These are phyloP conservation scores for Champsocephalus gunnari DNA, from an alignment of 2,797 vertebrate genomes.

Conservation along the genomic window DNA sequence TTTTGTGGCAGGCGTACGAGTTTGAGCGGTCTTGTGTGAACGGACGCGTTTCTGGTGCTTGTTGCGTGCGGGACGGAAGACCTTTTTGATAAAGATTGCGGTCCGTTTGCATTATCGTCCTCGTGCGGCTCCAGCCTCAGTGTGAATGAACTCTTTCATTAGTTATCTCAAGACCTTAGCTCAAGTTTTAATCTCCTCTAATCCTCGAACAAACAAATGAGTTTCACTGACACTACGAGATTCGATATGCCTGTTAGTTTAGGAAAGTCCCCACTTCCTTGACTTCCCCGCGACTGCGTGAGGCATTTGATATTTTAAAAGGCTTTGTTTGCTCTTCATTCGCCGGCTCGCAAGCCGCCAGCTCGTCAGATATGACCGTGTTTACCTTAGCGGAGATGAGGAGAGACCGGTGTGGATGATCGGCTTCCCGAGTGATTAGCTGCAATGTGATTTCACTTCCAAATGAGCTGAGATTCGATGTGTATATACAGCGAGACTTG, in stretches of 20 bases:
- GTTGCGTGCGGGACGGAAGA: no score
- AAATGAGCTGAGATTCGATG: constrained; percentile 53
- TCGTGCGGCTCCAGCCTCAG: not conserved
- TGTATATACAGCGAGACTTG: constrained; percentile 36
- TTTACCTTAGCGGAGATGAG: constrained; percentile 55
- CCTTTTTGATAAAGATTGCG: no score
- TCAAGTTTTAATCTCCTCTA: constrained; percentile 38
- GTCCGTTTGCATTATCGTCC: no score
- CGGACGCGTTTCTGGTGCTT: no score
- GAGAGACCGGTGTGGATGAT: constrained; percentile 41
- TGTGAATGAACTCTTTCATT: constrained; percentile 24
- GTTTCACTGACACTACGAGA: constrained; percentile 20
- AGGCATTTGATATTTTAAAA: constrained; percentile 17
- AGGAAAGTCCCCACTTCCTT: constrained; percentile 12
- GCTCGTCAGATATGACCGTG: constrained; percentile 46
- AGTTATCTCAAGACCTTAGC: constrained; percentile 10
- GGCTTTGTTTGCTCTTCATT: constrained; percentile 45
- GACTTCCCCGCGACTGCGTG: constrained; percentile 2
- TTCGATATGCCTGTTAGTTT: constrained; percentile 11
- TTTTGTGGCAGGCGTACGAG: no score
- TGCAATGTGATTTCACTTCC: constrained; percentile 44
- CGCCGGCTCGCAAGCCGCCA: constrained; percentile 3
- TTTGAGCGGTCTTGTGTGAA: no score
- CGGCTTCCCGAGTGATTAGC: constrained; percentile 55
- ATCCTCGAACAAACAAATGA: constrained; percentile 36